Evolutionary conservation across 2,113 vertebrate species (phyloP).

Genomic region (Microtus montanus): DNA sequence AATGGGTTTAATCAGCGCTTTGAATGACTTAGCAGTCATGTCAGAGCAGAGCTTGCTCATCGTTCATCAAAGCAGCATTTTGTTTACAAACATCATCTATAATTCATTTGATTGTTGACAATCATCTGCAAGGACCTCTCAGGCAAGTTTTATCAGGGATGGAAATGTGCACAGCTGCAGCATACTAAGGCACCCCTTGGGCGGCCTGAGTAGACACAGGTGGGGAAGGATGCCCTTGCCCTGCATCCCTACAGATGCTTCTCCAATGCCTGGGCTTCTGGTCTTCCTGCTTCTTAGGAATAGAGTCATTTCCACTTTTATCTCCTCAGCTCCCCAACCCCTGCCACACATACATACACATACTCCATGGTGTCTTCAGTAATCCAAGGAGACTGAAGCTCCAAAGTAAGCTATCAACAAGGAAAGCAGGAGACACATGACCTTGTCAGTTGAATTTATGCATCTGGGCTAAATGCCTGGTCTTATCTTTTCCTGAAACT

Average conservation of each 20-base stretch:
- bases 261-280: background rate
- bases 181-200: conserved; percentile 61
- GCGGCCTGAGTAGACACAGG: background rate
- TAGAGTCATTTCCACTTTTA: background rate
- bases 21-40: conserved; percentile 88
- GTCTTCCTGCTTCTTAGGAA: background rate
- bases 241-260: background rate
- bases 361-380: background rate
- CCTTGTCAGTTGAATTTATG: background rate
- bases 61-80: conserved; percentile 87
- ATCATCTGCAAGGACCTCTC: conserved; percentile 86
- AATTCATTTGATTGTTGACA: conserved; percentile 89
- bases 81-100: conserved; percentile 89
- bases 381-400: background rate
- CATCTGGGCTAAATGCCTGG: background rate
- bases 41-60: conserved; percentile 84
- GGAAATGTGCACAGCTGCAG: conserved; percentile 79
- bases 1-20: conserved; percentile 89
- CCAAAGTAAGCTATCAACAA: background rate
- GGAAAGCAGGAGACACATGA: background rate
- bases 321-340: background rate
- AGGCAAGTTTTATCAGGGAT: conserved; percentile 85
- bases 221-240: background rate
- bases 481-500: background rate
- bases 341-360: no score